Base-by-base conservation (phyloP, 2,113 vertebrate genomes). In the Genyomyrus donnyi region DNA sequence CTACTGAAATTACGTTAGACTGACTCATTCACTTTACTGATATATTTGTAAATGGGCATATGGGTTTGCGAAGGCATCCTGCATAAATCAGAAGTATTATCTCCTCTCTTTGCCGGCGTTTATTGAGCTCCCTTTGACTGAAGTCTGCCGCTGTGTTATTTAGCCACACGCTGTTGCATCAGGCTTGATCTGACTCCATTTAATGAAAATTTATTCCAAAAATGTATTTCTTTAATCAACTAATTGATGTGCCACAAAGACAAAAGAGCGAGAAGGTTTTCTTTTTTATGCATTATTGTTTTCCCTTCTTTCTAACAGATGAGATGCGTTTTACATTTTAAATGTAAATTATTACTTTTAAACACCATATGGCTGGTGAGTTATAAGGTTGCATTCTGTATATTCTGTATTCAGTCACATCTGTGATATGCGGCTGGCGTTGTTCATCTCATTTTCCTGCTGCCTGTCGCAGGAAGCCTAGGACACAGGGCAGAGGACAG, bases 271-370 rank as follows among this genome's bases (percentile, higher is more conserved):
- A 10, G 83, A 83, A 45, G 42, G 77, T 45, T 83, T 48, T 11
- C 19, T 39, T 19, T 39, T 80, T 17, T 19, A 1, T 42, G 46
- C 3, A 85, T 48, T 21, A 85, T 48, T 85, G 39, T 42, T 42
- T 80, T 5, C 35, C 15, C 6, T 5, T 80, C 17, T 46, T 48
- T 85, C 83, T n/a, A 48, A 85, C 39, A 42, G 7, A 85, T 85
- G 83, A 48, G 42, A 45, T 85, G 83, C 2, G 24, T 85, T 85
- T 48, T 85, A 85, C 83, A 85, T 85, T 85, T 85, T 85, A 85
- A 46, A 24, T 48, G 39, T 24, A 45, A 85, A 46, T 21, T 7
- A 24, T 85, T 85, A 11, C 83, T 48, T 85, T 85, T 85, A 13
- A 48, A 48, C 83, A 85, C 15, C 21, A 85, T 48, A 85, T 24